Conservation (phyloP, 2,113 vertebrate genomes). For the Colius striatus region DNA sequence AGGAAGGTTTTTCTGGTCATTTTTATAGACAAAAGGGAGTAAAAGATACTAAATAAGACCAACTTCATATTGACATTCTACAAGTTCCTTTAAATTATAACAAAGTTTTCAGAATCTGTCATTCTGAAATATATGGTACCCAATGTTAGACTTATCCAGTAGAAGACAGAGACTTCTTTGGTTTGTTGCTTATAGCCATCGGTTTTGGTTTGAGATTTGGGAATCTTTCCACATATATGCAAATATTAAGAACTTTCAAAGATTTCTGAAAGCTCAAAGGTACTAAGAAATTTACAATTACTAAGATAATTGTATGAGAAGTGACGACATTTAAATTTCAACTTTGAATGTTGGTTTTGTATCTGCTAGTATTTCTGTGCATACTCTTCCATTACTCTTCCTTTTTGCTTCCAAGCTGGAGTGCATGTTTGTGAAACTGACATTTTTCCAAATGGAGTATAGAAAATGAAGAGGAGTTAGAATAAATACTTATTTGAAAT, state of each 20-base stretch:
- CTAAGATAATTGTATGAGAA: background rate
- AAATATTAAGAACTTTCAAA: background rate
- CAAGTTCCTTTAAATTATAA: background rate
- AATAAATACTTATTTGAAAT: background rate
- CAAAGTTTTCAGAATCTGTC: background rate
- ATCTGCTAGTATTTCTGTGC: background rate
- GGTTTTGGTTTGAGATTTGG: rapidly evolving
- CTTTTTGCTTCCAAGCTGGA: background rate
- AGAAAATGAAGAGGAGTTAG: background rate
- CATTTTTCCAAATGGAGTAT: background rate
- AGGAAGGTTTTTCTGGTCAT: background rate
- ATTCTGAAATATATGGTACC: background rate
- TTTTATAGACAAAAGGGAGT: background rate
- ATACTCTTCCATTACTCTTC: background rate
- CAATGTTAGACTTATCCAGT: background rate
- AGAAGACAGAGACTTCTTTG: background rate
- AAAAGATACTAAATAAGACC: background rate
- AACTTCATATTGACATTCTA: background rate
- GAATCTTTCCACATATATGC: background rate
- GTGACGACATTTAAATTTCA: background rate
- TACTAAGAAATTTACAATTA: background rate
- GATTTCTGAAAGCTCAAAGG: background rate
- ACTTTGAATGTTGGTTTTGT: background rate
- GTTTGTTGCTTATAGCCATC: background rate
- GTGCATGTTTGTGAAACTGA: background rate